Base-by-base conservation (phyloP, 2,888 invertebrate species). In the Diarsia mendica region DNA sequence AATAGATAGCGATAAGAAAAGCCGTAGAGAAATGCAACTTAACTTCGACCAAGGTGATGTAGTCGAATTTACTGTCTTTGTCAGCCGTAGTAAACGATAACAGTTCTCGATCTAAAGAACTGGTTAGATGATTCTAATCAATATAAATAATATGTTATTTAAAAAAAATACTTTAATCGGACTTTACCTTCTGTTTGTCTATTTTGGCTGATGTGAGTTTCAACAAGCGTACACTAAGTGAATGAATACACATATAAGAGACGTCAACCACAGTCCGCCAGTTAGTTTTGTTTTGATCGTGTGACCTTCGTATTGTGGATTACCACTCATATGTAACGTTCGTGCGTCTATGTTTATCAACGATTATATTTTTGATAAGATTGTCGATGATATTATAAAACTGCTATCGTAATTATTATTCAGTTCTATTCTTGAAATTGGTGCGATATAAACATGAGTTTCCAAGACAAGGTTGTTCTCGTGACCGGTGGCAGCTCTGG, bases 401-500 rank as follows among this genome's bases (percentile, higher is more conserved):
- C 3, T 10, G 51, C 1, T 10, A 5, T n/a, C 13, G 11, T 4
- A 60, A 13, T 8, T 53, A 60, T n/a, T 28, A 33, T 6, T 18
- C 60, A 80, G 51, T 51, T 58, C 10, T n/a, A 6, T n/a, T 9
- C 20, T 55, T 6, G 8, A 8, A 18, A 33, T 51, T 60, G 15
- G 20, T 18, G 33, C 9, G 39, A 13, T 44, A 51, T 23, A 6
- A 80, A 49, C 49, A 90, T 90, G 90, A 86, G 79, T 84, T 90
- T 90, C 51, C 67, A 82, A 67, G 83, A 77, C 46, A 90, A 90
- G 87, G 87, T 89, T 11, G 90, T 88, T 13, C 65, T 90, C 20
- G 84, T 90, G 15, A 90, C 90, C 3, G 90, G 90, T 0, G 86
- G 88, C 9, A 90, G 89, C 39, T 87, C 89, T 8, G 90, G 90